A percentile compares a stretch with the other conserved stretches of the same genome.
Evolutionary conservation across 2,797 vertebrate species (phyloP).

Genomic region (Gymnocypris eckloni): DNA sequence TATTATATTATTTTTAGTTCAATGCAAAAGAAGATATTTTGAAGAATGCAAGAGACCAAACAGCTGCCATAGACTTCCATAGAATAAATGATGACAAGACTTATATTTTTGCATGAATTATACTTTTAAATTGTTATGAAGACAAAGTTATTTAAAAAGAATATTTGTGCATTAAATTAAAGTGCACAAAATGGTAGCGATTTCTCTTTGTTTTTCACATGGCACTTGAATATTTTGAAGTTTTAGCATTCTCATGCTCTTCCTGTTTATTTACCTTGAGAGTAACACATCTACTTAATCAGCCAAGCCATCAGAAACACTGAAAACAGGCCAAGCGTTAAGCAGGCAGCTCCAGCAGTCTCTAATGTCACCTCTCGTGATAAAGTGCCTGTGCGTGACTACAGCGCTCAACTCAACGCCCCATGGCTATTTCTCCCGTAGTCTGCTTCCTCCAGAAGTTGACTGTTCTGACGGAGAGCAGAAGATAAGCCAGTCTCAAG

Average conservation of each 20-base stretch:
- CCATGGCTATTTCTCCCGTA: constrained; percentile 61
- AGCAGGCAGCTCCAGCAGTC: constrained; percentile 50
- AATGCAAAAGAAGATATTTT: neutral
- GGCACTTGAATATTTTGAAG: neutral
- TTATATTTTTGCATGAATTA: neutral
- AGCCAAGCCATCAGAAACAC: neutral
- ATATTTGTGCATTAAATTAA: neutral
- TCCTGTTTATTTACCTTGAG: neutral
- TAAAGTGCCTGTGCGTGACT: constrained; percentile 81
- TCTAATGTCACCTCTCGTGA: constrained; percentile 69
- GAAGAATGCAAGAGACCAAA: neutral
- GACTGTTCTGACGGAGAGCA: constrained; percentile 62
- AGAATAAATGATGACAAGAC: neutral
- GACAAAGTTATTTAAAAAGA: neutral
- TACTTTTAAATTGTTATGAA: neutral
- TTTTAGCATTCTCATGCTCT: neutral
- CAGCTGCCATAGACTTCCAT: neutral
- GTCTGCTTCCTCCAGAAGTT: constrained; percentile 63
- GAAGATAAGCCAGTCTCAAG: constrained; percentile 66
- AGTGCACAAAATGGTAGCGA: neutral
- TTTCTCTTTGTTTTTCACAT: neutral
- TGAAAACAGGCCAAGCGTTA: constrained; percentile 44
- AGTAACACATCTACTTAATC: constrained; percentile 4
- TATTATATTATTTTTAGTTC: neutral
- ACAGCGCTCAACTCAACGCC: constrained; percentile 64